A percentile compares a stretch with the other conserved stretches of the same genome.
Evolutionary conservation across 2,888 invertebrate genomes (phyloP).

Genomic region (Aspidiotus destructor): DNA sequence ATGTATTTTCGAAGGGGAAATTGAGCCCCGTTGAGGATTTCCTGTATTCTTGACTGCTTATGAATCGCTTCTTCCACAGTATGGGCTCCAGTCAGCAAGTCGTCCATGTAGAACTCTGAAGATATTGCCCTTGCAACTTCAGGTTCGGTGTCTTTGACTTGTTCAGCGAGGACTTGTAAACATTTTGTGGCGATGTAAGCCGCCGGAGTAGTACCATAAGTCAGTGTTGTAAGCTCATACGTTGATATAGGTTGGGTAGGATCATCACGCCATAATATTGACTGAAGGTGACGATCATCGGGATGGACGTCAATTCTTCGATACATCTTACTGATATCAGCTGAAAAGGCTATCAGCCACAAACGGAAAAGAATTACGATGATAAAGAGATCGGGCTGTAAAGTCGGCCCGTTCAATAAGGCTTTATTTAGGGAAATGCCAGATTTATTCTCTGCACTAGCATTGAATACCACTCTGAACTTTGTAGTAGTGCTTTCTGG

Average conservation of each 20-base stretch:
- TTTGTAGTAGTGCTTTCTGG: slow-evolving; percentile 36
- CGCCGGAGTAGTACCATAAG: slow-evolving; percentile 41
- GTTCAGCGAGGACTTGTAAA: slow-evolving; percentile 37
- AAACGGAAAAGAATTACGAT: no score
- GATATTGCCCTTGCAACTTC: slow-evolving; percentile 36
- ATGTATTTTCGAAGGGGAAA: no score
- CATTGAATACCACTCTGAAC: no score
- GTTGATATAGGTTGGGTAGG: no score
- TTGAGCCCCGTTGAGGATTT: no score
- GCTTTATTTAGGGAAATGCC: slow-evolving; percentile 40
- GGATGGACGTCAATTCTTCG: slow-evolving; percentile 38
- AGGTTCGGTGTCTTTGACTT: slow-evolving; percentile 33
- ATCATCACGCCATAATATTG: no score
- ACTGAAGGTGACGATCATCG: no score
- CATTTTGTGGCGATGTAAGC: slow-evolving; percentile 38
- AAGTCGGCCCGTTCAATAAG: slow-evolving; percentile 39
- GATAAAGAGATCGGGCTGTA: slow-evolving; percentile 39
- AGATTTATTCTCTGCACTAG: slow-evolving; percentile 34
- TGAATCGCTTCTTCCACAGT: slow-evolving; percentile 33
- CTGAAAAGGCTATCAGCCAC: slow-evolving; percentile 38
- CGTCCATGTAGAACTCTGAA: no score
- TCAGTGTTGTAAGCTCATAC: no score
- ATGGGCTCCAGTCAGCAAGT: slow-evolving; percentile 37
- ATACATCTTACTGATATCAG: slow-evolving; percentile 42
- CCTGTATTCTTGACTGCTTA: no score